phyloP scores from a whole-genome alignment of 2,888 invertebrate species.

The Diarsia mendica region DNA sequence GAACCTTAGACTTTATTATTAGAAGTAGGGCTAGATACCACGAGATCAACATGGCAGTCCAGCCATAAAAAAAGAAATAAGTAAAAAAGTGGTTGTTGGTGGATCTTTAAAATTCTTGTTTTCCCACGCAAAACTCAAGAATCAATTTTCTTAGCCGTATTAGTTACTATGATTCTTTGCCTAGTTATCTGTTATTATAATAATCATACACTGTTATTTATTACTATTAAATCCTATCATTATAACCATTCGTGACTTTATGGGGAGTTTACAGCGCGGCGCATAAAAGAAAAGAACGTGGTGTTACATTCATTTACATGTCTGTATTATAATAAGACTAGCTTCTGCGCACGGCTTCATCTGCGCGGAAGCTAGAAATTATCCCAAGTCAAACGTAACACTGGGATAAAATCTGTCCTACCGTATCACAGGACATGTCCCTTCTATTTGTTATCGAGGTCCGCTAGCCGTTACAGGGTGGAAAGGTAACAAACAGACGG shows the following conservation, averaged over 20 bases:
- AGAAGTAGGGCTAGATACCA: background rate
- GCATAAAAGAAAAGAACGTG: slow-evolving; percentile 45
- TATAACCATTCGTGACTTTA: slow-evolving; percentile 56
- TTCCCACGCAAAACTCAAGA: slow-evolving; percentile 43
- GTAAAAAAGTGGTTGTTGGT: background rate
- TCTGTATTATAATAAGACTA: background rate
- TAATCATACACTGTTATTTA: slow-evolving; percentile 54
- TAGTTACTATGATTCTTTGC: slow-evolving; percentile 16
- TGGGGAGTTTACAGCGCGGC: slow-evolving; percentile 31
- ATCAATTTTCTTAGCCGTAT: slow-evolving; percentile 23
- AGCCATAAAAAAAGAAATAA: background rate
- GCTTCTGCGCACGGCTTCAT: background rate
- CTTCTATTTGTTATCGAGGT: background rate
- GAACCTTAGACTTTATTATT: background rate
- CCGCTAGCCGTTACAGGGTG: no score
- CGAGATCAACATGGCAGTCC: background rate
- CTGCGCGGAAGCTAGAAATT: background rate
- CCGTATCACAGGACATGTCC: background rate
- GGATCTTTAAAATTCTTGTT: slow-evolving; percentile 20
- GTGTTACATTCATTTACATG: slow-evolving; percentile 24
- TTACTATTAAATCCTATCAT: slow-evolving; percentile 54
- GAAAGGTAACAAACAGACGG: no score
- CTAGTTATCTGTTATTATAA: slow-evolving; percentile 55
- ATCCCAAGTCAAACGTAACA: background rate
- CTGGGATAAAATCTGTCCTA: background rate